phyloP scores from a whole-genome alignment of 2,797 vertebrate species.

The Pangasius mekongensis region DNA sequence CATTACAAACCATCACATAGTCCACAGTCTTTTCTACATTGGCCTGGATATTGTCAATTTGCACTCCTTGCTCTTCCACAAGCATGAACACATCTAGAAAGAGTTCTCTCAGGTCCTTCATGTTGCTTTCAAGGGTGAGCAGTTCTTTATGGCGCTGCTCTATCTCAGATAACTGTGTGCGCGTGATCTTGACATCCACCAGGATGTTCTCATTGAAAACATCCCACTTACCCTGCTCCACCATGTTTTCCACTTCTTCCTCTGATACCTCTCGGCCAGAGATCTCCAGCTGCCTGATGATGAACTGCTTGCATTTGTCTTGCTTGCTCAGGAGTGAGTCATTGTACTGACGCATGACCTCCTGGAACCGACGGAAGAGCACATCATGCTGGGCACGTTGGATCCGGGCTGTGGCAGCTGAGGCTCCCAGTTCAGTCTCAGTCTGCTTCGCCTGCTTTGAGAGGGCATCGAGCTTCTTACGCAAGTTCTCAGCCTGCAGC shows the following conservation, averaged over 20 bases:
- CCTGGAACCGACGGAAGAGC: slow-evolving; percentile 80
- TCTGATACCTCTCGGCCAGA: slow-evolving; percentile 85
- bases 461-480: slow-evolving; percentile 80
- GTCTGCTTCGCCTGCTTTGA: slow-evolving; percentile 78
- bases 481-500: slow-evolving; percentile 83
- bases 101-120: slow-evolving; percentile 89
- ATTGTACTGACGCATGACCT: slow-evolving; percentile 86
- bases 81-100: slow-evolving; percentile 88
- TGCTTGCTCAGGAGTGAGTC: slow-evolving; percentile 85
- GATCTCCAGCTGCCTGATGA: slow-evolving; percentile 90
- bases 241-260: slow-evolving; percentile 89
- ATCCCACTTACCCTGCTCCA: slow-evolving; percentile 91
- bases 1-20: slow-evolving; percentile 79
- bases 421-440: slow-evolving; percentile 76
- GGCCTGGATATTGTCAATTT: slow-evolving; percentile 89
- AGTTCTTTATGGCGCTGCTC: slow-evolving; percentile 92
- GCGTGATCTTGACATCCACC: slow-evolving; percentile 88
- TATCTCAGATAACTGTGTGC: slow-evolving; percentile 88
- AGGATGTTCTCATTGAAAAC: slow-evolving; percentile 94
- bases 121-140: slow-evolving; percentile 87
- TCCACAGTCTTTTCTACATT: slow-evolving; percentile 85
- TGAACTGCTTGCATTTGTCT: slow-evolving; percentile 90
- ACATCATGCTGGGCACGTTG: slow-evolving; percentile 81
- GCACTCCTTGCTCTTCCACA: slow-evolving; percentile 88
- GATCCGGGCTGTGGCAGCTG: slow-evolving; percentile 80